Base-by-base conservation (phyloP, 2,888 invertebrate genomes). In the Chirona hameri region DNA sequence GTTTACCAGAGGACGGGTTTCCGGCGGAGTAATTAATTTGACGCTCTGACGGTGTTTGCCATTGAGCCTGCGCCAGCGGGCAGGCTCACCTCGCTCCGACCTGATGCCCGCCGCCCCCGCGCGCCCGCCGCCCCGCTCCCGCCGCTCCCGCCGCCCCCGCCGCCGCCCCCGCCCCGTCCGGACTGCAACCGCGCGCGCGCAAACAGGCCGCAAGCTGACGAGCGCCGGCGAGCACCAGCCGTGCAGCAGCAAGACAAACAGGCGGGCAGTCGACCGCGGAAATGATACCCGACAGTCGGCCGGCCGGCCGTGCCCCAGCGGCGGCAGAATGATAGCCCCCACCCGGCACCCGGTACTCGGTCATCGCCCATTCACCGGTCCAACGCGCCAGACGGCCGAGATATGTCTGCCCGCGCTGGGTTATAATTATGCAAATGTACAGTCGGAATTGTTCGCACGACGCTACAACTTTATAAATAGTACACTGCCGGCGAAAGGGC, bases 391-490 rank as follows among this genome's bases (percentile, higher is more conserved):
- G 72, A 52, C 31, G 31, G 72, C 14, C 52, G 76, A 24, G 76
- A 76, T 76, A 76, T 46, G 24, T 46, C 46, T 18, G 46, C 46
- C 31, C 72, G 24, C 39, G 18, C 76, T 39, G 24, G 12, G 14
- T 10, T 46, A 39, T 24, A 39, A 76, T 76, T 76, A 76, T 46
- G 46, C 46, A 76, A 76, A 76, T 76, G 9, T 39, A 46, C 39
- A 24, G 21, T 24, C 24, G 3, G 18, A 15, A 18, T 24, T 21
- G 24, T 31, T 39, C 15, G 9, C 46, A 27, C 76, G 24, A 24
- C 76, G 24, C 24, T 76, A 76, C 46, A 46, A 24, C 39, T 76
- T 76, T 46, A 76, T 76, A 76, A 76, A 76, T 76, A 76, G 39
- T 24, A 46, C 24, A 46, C 14, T 46, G 39, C 46, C 24, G 46